Evolutionary conservation across 2,797 vertebrate genomes (phyloP).

Genomic region (Sebastolobus alascanus): DNA sequence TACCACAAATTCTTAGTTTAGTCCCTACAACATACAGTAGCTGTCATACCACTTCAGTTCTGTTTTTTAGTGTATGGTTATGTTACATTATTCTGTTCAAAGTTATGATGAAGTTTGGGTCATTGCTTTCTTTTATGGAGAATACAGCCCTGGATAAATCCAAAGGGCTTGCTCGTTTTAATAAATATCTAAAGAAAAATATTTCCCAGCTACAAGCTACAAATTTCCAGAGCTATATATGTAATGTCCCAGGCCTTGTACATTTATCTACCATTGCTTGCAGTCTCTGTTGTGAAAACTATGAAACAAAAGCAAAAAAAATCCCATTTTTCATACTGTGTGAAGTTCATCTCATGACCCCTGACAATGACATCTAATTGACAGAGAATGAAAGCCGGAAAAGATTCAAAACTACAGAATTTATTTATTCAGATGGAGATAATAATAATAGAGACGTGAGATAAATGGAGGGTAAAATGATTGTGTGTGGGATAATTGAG

Average conservation of each 20-base stretch:
- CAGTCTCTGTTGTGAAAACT: background rate
- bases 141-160: background rate
- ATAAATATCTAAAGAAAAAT: background rate
- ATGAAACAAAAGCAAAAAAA: background rate
- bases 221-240: background rate
- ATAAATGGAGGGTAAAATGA: conserved; percentile 35
- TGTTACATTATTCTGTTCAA: background rate
- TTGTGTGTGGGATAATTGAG: conserved; percentile 49
- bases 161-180: background rate
- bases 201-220: background rate
- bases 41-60: background rate
- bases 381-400: background rate
- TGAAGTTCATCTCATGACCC: background rate
- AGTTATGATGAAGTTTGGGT: background rate
- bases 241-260: background rate
- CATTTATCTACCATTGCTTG: background rate
- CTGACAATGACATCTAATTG: background rate
- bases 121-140: background rate
- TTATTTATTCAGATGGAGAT: conserved; percentile 6
- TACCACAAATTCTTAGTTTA: background rate
- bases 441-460: conserved; percentile 3
- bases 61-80: background rate
- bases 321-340: background rate
- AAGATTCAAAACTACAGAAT: background rate
- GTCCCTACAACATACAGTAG: background rate